Evolutionary conservation across 1,140 invertebrate species (phyloP).

Genomic region (Zaprionus camerounensis): DNA sequence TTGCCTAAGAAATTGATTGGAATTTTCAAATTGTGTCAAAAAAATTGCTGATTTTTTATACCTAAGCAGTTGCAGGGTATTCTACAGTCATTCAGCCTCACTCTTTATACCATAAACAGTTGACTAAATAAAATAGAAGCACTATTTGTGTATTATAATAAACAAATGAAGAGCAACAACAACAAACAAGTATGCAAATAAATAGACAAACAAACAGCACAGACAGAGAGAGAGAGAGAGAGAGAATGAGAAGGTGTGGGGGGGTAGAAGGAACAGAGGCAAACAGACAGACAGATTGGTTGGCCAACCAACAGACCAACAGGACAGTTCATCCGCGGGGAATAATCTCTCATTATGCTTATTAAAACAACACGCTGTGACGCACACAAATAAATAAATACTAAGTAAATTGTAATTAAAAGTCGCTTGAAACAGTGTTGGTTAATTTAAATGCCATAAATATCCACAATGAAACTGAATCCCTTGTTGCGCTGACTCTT

Average conservation of each 20-base stretch:
- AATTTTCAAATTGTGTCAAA: too few species aligned
- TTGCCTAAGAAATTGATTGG: too few species aligned
- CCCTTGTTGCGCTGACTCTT: conserved; percentile 85
- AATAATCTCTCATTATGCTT: conserved; percentile 30
- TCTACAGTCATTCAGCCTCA: too few species aligned
- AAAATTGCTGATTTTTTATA: too few species aligned
- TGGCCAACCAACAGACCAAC: not conserved
- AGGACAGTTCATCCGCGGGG: not conserved
- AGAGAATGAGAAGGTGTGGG: not conserved
- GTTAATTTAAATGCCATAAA: conserved; percentile 82
- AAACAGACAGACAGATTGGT: not conserved
- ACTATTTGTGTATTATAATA: conserved; percentile 39
- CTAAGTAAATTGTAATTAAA: conserved; percentile 42
- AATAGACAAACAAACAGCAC: not conserved
- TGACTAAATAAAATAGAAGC: conserved; percentile 30
- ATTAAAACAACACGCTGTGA: conserved; percentile 27
- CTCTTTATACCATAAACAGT: conserved; percentile 2
- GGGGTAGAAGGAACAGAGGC: not conserved
- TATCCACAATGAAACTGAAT: conserved; percentile 85
- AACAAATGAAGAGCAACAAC: conserved; percentile 19
- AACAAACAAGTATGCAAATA: conserved; percentile 20
- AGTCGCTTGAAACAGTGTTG: not conserved
- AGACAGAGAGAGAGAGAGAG: not conserved
- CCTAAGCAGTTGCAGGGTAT: too few species aligned
- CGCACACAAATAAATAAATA: conserved; percentile 7